Base-by-base conservation (phyloP, 2,113 vertebrate species). In the Climacteris rufus region DNA sequence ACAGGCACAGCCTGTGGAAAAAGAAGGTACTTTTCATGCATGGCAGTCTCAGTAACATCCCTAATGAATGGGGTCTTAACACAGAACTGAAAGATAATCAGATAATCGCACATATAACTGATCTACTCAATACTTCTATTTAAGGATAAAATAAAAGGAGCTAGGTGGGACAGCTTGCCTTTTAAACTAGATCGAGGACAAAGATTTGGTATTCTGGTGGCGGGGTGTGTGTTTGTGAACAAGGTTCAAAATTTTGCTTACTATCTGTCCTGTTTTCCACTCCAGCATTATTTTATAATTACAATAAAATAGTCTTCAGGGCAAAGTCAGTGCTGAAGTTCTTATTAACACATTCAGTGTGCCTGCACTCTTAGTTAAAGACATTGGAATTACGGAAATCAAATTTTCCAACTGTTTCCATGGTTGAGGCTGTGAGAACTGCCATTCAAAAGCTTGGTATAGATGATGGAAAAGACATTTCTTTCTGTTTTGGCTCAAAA, bases 161-260 rank as follows among this genome's bases (percentile, higher is more conserved):
- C 3, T 52, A 28, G 19, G 22, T 60, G 30, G 7, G 23, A 45
- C 15, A 69, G 4, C 8, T 68, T 53, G 20, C 17, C 14, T 74
- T 87, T 83, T 81, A 75, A 50, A 47, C 15, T 49, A 2, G n/a
- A 33, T 53, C 69, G 60, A 4, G 18, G 6, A 40, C 22, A 85
- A 64, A 78, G 1, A 10, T 49, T 59, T 74, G 7, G 33, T 40
- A 30, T 57, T 70, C 59, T 39, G 49, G 21, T 17, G 83, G 9
- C 11, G 11, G 1, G 3, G 1, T n/a, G 13, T 47, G 28, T 56
- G 10, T 53, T 15, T 5, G 11, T 27, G 6, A n/a, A 7, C 7
- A 47, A 42, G 7, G 71, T 7, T 57, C 10, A 63, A 71, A 66
- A 15, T 70, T 87, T 72, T 75, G 13, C 30, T 54, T 74, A 28